A percentile compares a stretch with the other conserved stretches of the same genome.
Conservation (phyloP, 2,797 vertebrate genomes). For the Streptopelia turtur region DNA sequence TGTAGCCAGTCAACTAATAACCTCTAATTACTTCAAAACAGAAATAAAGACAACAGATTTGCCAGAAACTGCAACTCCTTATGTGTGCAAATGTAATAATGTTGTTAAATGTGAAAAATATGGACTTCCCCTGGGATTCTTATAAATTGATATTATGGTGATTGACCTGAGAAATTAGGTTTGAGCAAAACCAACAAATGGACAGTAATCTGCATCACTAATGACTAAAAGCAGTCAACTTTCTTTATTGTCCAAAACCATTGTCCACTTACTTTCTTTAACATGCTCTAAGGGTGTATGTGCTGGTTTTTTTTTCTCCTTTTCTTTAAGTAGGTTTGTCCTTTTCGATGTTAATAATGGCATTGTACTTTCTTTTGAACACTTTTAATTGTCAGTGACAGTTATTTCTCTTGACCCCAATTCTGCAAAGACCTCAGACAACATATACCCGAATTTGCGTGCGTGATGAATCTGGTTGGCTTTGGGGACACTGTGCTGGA, state of each 20-base stretch:
- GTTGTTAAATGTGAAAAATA: background rate
- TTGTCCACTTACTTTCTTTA: background rate
- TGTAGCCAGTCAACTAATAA: background rate
- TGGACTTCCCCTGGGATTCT: background rate
- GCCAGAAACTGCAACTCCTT: background rate
- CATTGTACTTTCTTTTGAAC: background rate
- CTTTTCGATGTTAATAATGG: background rate
- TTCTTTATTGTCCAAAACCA: background rate
- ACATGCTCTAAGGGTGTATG: accelerated
- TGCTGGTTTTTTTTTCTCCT: background rate
- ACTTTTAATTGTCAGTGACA: background rate
- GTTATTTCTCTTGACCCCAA: background rate
- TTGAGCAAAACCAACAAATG: background rate
- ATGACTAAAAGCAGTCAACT: background rate
- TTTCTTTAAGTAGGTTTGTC: background rate
- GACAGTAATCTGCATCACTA: background rate
- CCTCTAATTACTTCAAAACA: background rate
- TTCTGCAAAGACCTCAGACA: background rate
- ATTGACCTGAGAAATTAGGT: background rate
- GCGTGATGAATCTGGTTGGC: background rate
- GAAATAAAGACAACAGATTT: background rate
- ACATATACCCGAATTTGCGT: background rate
- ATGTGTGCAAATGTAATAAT: background rate
- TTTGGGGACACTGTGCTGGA: background rate
- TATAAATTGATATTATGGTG: background rate